Evolutionary conservation across 2,113 vertebrate genomes (phyloP).

Genomic region (Callionymus lyra): DNA sequence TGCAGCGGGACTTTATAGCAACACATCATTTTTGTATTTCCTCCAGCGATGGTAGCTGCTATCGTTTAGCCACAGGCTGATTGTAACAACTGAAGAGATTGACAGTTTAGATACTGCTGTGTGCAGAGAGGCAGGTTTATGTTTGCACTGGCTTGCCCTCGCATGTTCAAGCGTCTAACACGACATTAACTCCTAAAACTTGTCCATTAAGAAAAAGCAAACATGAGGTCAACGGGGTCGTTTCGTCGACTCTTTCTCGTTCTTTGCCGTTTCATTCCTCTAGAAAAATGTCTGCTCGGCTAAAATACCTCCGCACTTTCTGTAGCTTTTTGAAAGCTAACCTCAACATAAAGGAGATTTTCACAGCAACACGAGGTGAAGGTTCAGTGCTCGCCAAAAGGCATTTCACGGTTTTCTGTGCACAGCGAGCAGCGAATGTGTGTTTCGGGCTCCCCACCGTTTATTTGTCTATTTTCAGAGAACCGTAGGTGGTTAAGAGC

Average conservation of each 20-base stretch:
- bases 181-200: no score
- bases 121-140: neutral
- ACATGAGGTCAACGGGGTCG: no score
- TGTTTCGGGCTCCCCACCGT: conserved; percentile 36
- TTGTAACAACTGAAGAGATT: conserved; percentile 1
- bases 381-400: conserved; percentile 10
- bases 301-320: no score
- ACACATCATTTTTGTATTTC: no score
- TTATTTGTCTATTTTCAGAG: conserved; percentile 59
- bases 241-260: no score
- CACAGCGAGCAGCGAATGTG: conserved; percentile 28
- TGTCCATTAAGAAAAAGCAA: no score
- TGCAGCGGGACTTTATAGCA: no score
- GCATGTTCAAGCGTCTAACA: conserved; percentile 1
- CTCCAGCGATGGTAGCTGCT: conserved; percentile 2
- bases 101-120: conserved; percentile 1
- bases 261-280: no score
- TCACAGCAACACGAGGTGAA: conserved; percentile 1
- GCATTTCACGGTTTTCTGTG: conserved; percentile 38
- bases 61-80: neutral
- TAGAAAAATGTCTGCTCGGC: no score
- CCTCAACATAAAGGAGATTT: conserved; percentile 1
- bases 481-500: conserved; percentile 46
- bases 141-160: conserved; percentile 1
- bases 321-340: neutral